Base-by-base conservation (phyloP, 1,140 invertebrate genomes). In the Xylocopa sonorina region DNA sequence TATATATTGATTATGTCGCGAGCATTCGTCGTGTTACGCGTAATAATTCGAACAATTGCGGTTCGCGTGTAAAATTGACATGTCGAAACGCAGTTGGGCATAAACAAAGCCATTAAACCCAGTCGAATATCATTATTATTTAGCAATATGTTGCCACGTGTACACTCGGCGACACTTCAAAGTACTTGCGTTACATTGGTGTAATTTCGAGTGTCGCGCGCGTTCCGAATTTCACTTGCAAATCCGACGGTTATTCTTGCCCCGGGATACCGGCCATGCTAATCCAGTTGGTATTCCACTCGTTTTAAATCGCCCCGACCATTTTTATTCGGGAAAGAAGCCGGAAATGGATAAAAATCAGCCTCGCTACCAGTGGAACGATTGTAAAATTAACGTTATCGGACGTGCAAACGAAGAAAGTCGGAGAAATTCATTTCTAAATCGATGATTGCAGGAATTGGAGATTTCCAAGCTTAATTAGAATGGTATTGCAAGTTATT, bases 191-290 rank as follows among this genome's bases (percentile, higher is more conserved):
- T 62, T 43, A 34, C 48, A 24, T 34, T 67, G 27, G 29, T 34
- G 27, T 68, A 57, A 76, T 57, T 66, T 55, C 60, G 24, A 53
- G 58, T 32, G 16, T 57, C 50, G 41, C 4, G 14, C 43, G 18
- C 34, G 21, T 41, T 41, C n/a, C 43, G 16, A 50, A 78, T 78
- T 71, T 69, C 64, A 51, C 29, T 76, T 41, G 71, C 32, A 75
- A 67, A 66, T 55, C 53, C 50, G n/a, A 4, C 21, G 58, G n/a
- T 74, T 51, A 74, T 63, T 43, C 62, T 43, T 50, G 34, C 7
- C 14, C 16, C 10, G 9, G 16, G 21, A 55, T 14, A 43, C 12
- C 24, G 43, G 10, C 38, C 24, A 18, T 7, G 24, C 32, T 29
- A 41, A 43, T 3, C 24, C n/a, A 16, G 21, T 4, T 12, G 18